These are phyloP conservation scores for Oscheius myriophilus DNA, from an alignment of 2,888 invertebrate species.

Conservation along the genomic window DNA sequence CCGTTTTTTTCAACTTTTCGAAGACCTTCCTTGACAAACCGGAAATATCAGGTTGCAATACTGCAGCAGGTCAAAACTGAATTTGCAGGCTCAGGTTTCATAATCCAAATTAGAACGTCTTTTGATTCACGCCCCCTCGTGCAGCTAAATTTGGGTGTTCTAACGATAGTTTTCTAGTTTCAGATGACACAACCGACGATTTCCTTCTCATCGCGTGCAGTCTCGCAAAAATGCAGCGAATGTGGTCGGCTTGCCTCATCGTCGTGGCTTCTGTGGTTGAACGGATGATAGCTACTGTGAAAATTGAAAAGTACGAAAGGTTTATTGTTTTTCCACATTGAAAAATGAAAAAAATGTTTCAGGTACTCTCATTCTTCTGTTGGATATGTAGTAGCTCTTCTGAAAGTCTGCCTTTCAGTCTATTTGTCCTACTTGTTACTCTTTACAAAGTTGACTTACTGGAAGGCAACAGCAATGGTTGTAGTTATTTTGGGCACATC, in stretches of 20 bases:
- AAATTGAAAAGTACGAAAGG: slow-evolving; percentile 19
- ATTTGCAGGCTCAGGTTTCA: too few species aligned
- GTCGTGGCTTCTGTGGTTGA: slow-evolving; percentile 24
- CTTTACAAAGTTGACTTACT: slow-evolving; percentile 13
- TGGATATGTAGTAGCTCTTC: slow-evolving; percentile 5
- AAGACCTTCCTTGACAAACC: too few species aligned
- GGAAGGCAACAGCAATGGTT: slow-evolving; percentile 20
- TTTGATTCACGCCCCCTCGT: too few species aligned
- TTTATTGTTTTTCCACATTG: not conserved
- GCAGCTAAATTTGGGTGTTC: too few species aligned
- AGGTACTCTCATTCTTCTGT: not conserved
- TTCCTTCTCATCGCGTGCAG: slow-evolving; percentile 21
- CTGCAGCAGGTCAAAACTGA: too few species aligned
- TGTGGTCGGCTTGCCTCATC: slow-evolving; percentile 29
- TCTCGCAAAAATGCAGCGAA: slow-evolving; percentile 25
- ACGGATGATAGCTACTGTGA: slow-evolving; percentile 19
- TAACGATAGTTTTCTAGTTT: too few species aligned
- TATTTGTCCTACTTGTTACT: slow-evolving; percentile 21
- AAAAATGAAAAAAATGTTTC: slow-evolving; percentile 1
- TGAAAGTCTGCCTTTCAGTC: slow-evolving; percentile 2
- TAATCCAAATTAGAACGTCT: too few species aligned
- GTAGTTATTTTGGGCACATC: slow-evolving; percentile 10
- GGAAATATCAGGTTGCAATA: too few species aligned
- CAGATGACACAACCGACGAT: slow-evolving; percentile 25
- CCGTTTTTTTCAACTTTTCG: too few species aligned